These are phyloP conservation scores for Podargus strigoides DNA, from an alignment of 2,797 vertebrate species.

Conservation along the genomic window DNA sequence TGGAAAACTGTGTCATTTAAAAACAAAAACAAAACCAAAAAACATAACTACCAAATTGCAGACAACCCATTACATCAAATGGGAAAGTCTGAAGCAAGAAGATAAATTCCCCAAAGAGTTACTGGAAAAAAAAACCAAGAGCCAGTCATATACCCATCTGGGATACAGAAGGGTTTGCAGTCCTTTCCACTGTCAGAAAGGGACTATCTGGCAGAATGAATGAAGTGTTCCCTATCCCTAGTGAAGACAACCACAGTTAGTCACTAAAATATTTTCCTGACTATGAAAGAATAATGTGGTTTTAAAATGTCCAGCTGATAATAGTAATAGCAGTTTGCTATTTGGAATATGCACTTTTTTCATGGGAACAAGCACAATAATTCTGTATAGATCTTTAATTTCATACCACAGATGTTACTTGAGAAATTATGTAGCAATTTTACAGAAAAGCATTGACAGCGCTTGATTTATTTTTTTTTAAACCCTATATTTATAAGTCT, in stretches of 20 bases:
- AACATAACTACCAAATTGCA: neutral
- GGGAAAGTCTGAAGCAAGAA: slow-evolving; percentile 57
- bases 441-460: neutral
- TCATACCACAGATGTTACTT: neutral
- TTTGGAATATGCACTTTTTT: slow-evolving; percentile 11
- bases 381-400: neutral
- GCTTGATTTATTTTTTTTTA: neutral
- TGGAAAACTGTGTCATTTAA: neutral
- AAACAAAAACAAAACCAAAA: neutral
- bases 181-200: slow-evolving; percentile 19
- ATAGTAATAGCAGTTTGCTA: neutral
- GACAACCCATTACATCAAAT: slow-evolving; percentile 43
- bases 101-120: neutral
- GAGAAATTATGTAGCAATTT: neutral
- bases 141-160: neutral
- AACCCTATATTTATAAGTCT: neutral
- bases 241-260: slow-evolving; percentile 64
- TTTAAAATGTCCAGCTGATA: slow-evolving; percentile 44
- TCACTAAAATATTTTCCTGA: slow-evolving; percentile 68
- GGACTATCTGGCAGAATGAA: slow-evolving; percentile 17
- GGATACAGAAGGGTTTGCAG: neutral
- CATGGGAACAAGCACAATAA: neutral
- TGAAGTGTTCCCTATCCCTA: slow-evolving; percentile 45
- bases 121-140: slow-evolving; percentile 48
- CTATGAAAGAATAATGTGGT: slow-evolving; percentile 55